phyloP scores from a whole-genome alignment of 2,113 vertebrate genomes.

The Mus musculus region GRCm39 chr1:40506001-40506500 shows the following conservation, averaged over 20 bases:
- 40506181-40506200: neutral
- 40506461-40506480: neutral
- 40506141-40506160: neutral
- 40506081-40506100: neutral
- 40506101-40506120: too few species aligned
- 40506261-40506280: too few species aligned
- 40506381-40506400: neutral
- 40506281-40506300: neutral
- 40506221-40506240: neutral
- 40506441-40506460: neutral
- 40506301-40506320: neutral
- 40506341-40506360: neutral
- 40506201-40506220: too few species aligned
- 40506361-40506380: neutral
- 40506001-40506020: too few species aligned
- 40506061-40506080: neutral
- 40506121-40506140: neutral
- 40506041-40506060: neutral
- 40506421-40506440: neutral
- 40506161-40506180: neutral
- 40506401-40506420: neutral
- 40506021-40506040: neutral
- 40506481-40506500: neutral
- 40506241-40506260: too few species aligned
- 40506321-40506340: neutral